Evolutionary conservation across 1,140 invertebrate species (phyloP), one percentile per base, ranked within the genome.

Genomic region (Caenorhabditis tropicalis): DNA sequence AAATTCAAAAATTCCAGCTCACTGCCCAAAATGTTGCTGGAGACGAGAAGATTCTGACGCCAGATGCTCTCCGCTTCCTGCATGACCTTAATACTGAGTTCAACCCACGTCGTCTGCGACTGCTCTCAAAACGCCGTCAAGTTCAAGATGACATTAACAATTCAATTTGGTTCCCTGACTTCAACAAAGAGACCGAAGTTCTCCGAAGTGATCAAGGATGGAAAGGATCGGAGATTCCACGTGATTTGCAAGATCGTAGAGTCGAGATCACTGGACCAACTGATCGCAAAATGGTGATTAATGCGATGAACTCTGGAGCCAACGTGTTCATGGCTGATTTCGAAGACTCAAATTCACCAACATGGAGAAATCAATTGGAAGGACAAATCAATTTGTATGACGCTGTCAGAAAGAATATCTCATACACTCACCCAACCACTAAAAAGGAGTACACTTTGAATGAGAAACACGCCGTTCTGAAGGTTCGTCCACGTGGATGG

Each of bases 401-500:
- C 86, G 93, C 92, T 43, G 83, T 84, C 33, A 92, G 92, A 80
- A 93, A 92, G 56, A 91, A 92, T 85, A 92, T 94, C 86, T 87
- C 88, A 29, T 92, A 90, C 81, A 87, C 84, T 31, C 89, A 91
- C 53, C 90, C 90, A 21, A 81, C 85, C 7, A 91, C 90, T 49
- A 91, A 91, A 82, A 88, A 90, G 51, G 82, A 89, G 36, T 91
- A 91, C 87, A 79, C 82, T 19, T 51, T 91, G 27, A 88, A 88
- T 36, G 80, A 91, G 65, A 82, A 91, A 19, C 83, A 79, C 51
- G 91, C 90, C n/a, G 88, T 94, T 24, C 88, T 95, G 21, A 94
- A 95, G 93, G 88, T 95, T 12, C 92, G 94, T 86, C 94, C 94
- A 1, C 91, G 94, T 88, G 94, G 94, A 24, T 95, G 94, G 94